These are phyloP conservation scores for Disparrhopalites patrizii DNA, from an alignment of 2,888 invertebrate genomes.

Conservation along the genomic window DNA sequence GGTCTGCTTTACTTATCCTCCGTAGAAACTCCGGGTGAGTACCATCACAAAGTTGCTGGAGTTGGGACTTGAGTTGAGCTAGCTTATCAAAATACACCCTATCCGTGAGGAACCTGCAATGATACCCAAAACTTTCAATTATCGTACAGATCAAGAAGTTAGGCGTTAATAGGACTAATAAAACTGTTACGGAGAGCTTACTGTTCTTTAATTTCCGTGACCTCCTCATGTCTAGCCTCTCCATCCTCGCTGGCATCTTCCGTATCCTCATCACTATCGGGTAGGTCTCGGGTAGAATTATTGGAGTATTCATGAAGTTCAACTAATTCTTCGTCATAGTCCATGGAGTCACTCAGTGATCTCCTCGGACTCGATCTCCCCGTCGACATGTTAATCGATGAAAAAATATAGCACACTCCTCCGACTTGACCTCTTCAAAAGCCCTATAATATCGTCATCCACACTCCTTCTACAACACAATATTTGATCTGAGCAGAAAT, in stretches of 20 bases:
- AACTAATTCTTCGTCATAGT: slow-evolving; percentile 41
- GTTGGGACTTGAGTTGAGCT: slow-evolving; percentile 77
- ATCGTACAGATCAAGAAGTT: no score
- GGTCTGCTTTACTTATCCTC: slow-evolving; percentile 74
- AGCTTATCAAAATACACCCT: slow-evolving; percentile 90
- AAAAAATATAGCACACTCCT: no score
- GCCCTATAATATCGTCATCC: no score
- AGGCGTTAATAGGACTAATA: no score
- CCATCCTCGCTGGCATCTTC: slow-evolving; percentile 85
- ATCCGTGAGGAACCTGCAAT: no score
- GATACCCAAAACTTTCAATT: no score
- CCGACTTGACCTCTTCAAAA: no score
- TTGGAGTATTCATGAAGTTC: slow-evolving; percentile 25
- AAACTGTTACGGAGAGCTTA: slow-evolving; percentile 54
- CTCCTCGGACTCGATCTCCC: slow-evolving; percentile 25
- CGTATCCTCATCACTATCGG: slow-evolving; percentile 63
- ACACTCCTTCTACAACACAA: no score
- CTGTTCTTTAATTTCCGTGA: slow-evolving; percentile 83
- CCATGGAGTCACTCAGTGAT: slow-evolving; percentile 42
- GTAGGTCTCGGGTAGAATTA: slow-evolving; percentile 16
- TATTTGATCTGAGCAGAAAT: no score
- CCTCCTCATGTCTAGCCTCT: slow-evolving; percentile 51
- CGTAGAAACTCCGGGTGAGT: slow-evolving; percentile 80
- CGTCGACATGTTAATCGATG: slow-evolving; percentile 10
- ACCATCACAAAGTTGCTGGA: slow-evolving; percentile 81